phyloP scores from a whole-genome alignment of 2,888 invertebrate species.

The Heliconius aoede region DNA sequence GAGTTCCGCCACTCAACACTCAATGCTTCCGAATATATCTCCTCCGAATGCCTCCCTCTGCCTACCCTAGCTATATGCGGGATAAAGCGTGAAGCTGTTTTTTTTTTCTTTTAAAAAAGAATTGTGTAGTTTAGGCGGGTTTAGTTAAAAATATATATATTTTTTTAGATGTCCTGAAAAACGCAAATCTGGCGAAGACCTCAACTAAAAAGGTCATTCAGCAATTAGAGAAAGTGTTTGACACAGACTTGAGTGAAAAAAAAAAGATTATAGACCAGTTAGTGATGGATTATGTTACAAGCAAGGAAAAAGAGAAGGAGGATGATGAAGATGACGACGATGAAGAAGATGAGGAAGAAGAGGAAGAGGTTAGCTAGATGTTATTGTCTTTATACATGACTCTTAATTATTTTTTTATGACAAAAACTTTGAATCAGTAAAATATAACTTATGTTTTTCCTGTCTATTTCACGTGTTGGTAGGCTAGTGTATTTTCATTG shows the following conservation, averaged over 20 bases:
- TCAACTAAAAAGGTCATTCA: slow-evolving; percentile 95
- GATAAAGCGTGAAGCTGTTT: too few species aligned
- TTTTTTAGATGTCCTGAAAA: slow-evolving; percentile 90
- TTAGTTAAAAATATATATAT: too few species aligned
- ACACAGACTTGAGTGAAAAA: slow-evolving; percentile 88
- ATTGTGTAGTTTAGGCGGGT: neutral
- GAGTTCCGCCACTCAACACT: too few species aligned
- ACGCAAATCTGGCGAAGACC: slow-evolving; percentile 91
- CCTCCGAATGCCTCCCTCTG: too few species aligned
- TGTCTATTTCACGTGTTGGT: too few species aligned
- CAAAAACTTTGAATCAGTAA: too few species aligned
- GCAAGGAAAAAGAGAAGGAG: slow-evolving; percentile 66
- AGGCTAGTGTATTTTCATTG: too few species aligned
- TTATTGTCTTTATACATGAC: neutral
- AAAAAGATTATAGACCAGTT: slow-evolving; percentile 94
- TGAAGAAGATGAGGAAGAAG: slow-evolving; percentile 40
- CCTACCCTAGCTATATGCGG: too few species aligned
- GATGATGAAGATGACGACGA: slow-evolving; percentile 66
- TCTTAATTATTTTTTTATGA: too few species aligned
- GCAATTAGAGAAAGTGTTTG: slow-evolving; percentile 91
- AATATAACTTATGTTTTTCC: too few species aligned
- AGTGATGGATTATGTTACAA: slow-evolving; percentile 89
- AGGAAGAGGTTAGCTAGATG: slow-evolving; percentile 43
- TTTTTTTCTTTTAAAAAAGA: too few species aligned
- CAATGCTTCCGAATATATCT: too few species aligned